Percentiles rank a stretch among this genome's conserved stretches.
Conservation (phyloP, 1,140 invertebrate species). For the Pseudomyrmex pallidus region DNA sequence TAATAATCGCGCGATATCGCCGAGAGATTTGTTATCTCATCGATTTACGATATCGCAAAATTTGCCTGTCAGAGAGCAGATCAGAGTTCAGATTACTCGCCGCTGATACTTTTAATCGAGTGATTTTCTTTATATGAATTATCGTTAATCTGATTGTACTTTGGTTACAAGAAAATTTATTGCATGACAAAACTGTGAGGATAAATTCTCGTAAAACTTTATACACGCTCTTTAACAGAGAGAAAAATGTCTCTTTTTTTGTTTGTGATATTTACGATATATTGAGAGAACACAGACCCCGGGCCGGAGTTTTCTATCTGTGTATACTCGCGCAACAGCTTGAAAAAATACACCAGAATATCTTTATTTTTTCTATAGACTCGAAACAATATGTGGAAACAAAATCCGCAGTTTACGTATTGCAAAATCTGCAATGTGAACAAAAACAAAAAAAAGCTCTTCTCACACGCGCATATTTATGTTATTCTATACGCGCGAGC, state of each 20-base stretch:
- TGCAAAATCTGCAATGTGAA: too few relatives aligned
- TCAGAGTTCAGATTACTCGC: constrained; percentile 48
- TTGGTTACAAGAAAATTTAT: background rate
- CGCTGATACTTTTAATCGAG: constrained; percentile 22
- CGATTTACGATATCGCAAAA: constrained; percentile 59
- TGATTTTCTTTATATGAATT: constrained; percentile 39
- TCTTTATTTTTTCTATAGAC: background rate
- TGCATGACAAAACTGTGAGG: background rate
- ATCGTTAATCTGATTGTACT: constrained; percentile 12
- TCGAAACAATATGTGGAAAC: background rate
- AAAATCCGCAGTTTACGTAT: background rate
- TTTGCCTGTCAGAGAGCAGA: background rate
- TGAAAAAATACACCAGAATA: constrained; percentile 10
- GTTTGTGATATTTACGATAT: background rate
- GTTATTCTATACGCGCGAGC: background rate
- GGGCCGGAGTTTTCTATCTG: background rate
- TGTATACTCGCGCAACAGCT: background rate
- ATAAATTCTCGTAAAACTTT: constrained; percentile 3
- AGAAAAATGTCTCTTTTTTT: constrained; percentile 13
- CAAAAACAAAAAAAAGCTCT: background rate
- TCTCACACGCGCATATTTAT: background rate
- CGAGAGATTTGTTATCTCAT: constrained; percentile 68
- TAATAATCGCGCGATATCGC: constrained; percentile 64
- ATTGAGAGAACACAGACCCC: background rate
- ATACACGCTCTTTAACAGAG: too few relatives aligned